Evolutionary conservation across 2,113 vertebrate species (phyloP).

Genomic region (Psophia crepitans): DNA sequence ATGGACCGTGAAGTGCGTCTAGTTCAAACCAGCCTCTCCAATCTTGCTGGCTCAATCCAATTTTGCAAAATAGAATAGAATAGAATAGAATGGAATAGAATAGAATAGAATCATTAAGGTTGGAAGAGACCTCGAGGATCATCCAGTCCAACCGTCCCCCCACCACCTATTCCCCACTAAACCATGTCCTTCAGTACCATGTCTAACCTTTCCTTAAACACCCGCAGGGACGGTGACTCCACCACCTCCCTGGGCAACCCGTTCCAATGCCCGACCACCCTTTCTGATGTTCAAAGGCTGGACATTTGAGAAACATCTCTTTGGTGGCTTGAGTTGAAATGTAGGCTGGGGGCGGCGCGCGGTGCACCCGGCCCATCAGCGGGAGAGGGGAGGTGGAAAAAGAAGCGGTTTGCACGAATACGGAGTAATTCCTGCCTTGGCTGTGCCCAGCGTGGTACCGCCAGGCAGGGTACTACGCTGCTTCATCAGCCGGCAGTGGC

Average conservation of each 20-base stretch:
- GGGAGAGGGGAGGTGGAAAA: not conserved
- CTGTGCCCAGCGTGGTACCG: fast-evolving
- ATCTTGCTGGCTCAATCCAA: not conserved
- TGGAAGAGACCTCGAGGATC: too few relatives aligned
- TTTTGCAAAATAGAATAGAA: not conserved
- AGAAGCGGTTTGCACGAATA: not conserved
- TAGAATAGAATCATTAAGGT: too few relatives aligned
- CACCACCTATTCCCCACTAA: too few relatives aligned
- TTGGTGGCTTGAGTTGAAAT: not conserved
- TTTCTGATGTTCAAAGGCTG: fast-evolving
- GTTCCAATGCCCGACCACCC: too few relatives aligned
- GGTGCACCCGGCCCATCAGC: not conserved
- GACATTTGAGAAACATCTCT: not conserved
- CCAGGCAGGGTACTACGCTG: not conserved
- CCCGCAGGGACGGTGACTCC: too few relatives aligned
- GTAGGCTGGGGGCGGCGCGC: not conserved
- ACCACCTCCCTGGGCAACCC: too few relatives aligned
- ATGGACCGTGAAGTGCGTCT: not conserved
- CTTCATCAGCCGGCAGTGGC: not conserved
- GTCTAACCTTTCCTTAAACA: too few relatives aligned
- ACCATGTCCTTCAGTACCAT: too few relatives aligned
- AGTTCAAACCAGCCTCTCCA: not conserved
- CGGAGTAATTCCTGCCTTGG: not conserved
- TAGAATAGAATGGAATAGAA: too few relatives aligned
- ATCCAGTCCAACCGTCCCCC: too few relatives aligned